Evolutionary conservation across 2,888 invertebrate species (phyloP).

Genomic region (Drosophila putrida): DNA sequence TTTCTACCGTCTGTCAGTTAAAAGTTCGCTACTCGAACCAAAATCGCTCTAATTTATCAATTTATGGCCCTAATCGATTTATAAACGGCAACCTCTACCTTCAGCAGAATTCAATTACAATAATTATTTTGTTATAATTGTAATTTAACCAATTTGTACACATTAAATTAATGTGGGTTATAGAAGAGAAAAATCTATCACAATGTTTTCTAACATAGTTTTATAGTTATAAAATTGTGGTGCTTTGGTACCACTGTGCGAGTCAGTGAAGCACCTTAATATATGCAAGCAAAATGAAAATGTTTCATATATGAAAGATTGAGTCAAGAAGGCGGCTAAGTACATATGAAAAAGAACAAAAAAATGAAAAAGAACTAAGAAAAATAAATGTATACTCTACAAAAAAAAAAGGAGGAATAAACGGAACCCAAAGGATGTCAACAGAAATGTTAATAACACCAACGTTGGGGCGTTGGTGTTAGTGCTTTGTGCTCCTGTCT

Average conservation of each 20-base stretch:
- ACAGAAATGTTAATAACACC: conserved; percentile 78
- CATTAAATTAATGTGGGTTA: no score
- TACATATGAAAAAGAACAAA: conserved; percentile 48
- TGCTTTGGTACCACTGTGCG: conserved; percentile 15
- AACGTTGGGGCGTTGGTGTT: conserved; percentile 39
- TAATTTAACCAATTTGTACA: not conserved
- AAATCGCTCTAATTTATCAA: not conserved
- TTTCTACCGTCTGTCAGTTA: not conserved
- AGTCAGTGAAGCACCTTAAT: conserved; percentile 14
- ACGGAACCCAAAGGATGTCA: conserved; percentile 68
- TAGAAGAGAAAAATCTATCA: no score
- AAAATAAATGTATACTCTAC: conserved; percentile 21
- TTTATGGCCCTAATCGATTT: conserved; percentile 20
- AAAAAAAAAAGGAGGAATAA: conserved; percentile 30
- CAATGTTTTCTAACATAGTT: no score
- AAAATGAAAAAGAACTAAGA: conserved; percentile 18
- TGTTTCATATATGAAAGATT: conserved; percentile 57
- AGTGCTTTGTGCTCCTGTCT: conserved; percentile 40
- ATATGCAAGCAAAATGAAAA: conserved; percentile 61
- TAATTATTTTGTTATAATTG: not conserved
- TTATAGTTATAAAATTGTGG: no score
- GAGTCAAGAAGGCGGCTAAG: conserved; percentile 57
- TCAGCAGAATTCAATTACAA: not conserved
- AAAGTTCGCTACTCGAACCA: not conserved
- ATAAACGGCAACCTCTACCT: conserved; percentile 4